Percentiles rank a stretch among this genome's conserved stretches.
Evolutionary conservation across 2,888 invertebrate species (phyloP).

Genomic region (Cremastobaeus sp.): DNA sequence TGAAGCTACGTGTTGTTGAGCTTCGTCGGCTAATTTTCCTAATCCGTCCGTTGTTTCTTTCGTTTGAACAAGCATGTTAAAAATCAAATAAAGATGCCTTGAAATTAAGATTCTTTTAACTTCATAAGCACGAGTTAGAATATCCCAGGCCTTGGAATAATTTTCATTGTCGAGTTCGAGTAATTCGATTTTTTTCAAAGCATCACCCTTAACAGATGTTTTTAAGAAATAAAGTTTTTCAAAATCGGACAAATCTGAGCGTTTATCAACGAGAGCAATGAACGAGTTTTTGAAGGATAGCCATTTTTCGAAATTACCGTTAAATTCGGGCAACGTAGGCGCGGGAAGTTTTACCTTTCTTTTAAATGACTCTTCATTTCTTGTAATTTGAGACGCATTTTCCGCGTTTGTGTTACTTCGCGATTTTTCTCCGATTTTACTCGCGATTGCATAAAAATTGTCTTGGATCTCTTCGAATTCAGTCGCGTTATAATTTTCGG

Average conservation of each 20-base stretch:
- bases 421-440: neutral
- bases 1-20: neutral
- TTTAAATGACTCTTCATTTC: no score
- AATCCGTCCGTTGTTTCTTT: neutral
- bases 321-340: neutral
- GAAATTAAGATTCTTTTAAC: no score
- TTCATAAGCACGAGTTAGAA: slow-evolving; percentile 43
- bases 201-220: neutral
- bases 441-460: neutral
- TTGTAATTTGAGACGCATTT: no score
- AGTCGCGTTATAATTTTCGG: no score
- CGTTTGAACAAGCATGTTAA: neutral
- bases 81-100: slow-evolving; percentile 32
- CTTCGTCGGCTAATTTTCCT: neutral
- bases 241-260: neutral
- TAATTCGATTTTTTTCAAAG: slow-evolving; percentile 41
- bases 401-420: neutral
- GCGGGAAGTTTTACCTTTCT: neutral
- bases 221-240: neutral
- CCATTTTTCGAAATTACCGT: neutral
- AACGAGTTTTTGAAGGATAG: neutral
- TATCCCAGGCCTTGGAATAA: slow-evolving; percentile 47
- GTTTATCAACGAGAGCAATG: neutral
- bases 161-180: slow-evolving; percentile 36
- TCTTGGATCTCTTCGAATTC: neutral